phyloP scores from a whole-genome alignment of 2,113 vertebrate genomes.

The Aix galericulata region DNA sequence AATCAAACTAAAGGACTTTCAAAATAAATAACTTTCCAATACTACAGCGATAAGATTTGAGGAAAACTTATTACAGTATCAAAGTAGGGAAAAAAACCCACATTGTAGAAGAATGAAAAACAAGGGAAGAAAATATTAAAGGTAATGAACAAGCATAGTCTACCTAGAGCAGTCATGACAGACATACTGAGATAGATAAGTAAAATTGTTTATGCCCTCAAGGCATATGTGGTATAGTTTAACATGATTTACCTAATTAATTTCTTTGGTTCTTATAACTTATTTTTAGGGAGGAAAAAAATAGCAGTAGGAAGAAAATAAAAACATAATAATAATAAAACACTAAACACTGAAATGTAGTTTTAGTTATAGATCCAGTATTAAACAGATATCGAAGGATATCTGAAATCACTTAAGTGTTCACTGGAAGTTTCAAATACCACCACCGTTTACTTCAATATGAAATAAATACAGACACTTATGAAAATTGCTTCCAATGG shows the following conservation, averaged over 20 bases:
- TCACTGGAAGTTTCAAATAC: neutral
- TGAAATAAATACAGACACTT: neutral
- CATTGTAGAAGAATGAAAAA: neutral
- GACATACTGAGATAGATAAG: neutral
- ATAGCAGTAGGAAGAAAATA: neutral
- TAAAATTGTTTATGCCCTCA: neutral
- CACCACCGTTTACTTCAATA: neutral
- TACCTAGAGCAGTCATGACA: neutral
- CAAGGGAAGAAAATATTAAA: neutral
- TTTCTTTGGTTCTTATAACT: neutral
- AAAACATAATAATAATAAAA: neutral
- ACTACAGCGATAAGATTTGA: neutral
- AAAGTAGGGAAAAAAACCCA: neutral
- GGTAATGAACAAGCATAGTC: neutral
- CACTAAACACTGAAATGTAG: neutral
- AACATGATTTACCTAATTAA: neutral
- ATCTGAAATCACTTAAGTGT: neutral
- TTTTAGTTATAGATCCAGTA: neutral
- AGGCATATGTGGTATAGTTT: rapidly evolving
- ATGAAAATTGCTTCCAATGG: neutral
- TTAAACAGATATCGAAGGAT: neutral
- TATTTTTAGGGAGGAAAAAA: neutral
- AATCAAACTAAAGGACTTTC: neutral
- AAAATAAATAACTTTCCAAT: neutral
- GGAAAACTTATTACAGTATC: neutral